These are phyloP conservation scores for Bombus pyrosoma DNA, from an alignment of 1,140 invertebrate genomes.

Conservation along the genomic window DNA sequence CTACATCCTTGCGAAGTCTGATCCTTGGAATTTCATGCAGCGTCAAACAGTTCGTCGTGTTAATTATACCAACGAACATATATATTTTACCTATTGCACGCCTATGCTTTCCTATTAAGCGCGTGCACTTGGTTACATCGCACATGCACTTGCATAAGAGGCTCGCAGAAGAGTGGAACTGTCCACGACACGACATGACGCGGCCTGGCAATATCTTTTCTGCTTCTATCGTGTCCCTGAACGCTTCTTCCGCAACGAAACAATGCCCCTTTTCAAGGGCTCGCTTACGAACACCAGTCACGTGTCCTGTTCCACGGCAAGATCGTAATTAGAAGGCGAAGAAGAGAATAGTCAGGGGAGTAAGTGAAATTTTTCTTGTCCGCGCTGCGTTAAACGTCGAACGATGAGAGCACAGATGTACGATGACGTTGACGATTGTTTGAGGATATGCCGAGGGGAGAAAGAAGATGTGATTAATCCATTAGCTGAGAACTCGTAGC, in stretches of 20 bases:
- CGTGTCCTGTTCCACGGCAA: constrained; percentile 16
- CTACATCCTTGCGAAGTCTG: too few species aligned
- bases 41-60: too few species aligned
- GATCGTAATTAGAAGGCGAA: constrained; percentile 32
- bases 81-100: constrained; percentile 10
- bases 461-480: not conserved
- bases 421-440: not conserved
- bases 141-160: constrained; percentile 34
- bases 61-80: not conserved
- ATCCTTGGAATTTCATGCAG: not conserved
- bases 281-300: constrained; percentile 39
- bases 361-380: not conserved
- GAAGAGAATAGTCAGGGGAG: not conserved
- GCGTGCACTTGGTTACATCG: constrained; percentile 20
- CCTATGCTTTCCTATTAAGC: constrained; percentile 16
- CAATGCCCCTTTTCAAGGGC: constrained; percentile 50
- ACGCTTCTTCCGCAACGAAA: constrained; percentile 31
- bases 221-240: constrained; percentile 30
- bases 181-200: constrained; percentile 8
- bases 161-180: not conserved
- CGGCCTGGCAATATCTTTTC: constrained; percentile 5
- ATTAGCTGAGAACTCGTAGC: too few species aligned
- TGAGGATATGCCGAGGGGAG: too few species aligned
- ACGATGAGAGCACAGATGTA: not conserved
- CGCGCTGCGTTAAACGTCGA: not conserved